Evolutionary conservation across 2,113 vertebrate genomes (phyloP).

Genomic region (Mobula hypostoma): DNA sequence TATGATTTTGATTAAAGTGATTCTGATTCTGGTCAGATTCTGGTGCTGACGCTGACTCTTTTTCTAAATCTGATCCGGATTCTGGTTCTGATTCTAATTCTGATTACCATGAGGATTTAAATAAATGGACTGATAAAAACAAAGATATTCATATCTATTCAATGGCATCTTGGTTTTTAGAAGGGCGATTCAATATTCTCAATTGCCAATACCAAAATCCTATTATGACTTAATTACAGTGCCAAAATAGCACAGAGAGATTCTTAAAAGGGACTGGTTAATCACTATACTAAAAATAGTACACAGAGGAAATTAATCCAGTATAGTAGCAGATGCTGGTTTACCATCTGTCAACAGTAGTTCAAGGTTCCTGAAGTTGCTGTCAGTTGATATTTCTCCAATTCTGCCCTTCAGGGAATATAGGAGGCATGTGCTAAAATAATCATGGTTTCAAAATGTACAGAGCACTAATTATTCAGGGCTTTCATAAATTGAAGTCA

Average conservation of each 20-base stretch:
- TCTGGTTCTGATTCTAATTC: background rate
- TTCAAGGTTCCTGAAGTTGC: constrained; percentile 18
- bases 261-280: background rate
- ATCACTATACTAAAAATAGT: background rate
- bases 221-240: background rate
- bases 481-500: background rate
- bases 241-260: background rate
- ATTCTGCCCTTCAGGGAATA: background rate
- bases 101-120: background rate
- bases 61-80: too few relatives aligned
- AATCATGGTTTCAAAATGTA: background rate
- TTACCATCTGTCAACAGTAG: constrained; percentile 18
- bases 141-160: background rate
- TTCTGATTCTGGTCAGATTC: too few relatives aligned
- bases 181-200: background rate
- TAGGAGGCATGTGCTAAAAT: background rate
- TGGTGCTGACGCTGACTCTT: too few relatives aligned
- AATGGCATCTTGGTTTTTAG: background rate
- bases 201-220: background rate
- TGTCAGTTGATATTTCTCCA: constrained; percentile 7
- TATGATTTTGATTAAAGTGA: too few relatives aligned
- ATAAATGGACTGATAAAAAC: background rate
- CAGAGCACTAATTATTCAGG: background rate
- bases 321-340: background rate
- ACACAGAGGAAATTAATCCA: background rate